Evolutionary conservation across 2,797 vertebrate species (phyloP).

Genomic region (Alectoris magna): DNA sequence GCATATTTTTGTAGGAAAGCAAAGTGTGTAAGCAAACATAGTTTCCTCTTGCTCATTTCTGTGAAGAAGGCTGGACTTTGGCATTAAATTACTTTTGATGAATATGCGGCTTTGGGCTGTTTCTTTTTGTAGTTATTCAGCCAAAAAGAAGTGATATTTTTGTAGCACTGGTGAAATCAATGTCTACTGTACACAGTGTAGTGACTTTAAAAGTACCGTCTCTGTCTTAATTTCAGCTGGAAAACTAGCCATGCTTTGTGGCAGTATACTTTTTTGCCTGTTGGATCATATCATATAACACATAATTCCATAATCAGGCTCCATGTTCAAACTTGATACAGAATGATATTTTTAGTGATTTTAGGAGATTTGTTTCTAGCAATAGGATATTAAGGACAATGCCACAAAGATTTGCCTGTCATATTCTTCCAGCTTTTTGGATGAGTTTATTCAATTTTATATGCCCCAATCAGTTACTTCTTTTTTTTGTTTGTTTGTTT

Average conservation of each 20-base stretch:
- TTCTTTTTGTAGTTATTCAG: background rate
- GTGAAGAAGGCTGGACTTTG: background rate
- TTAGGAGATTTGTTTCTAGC: background rate
- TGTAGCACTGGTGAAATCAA: background rate
- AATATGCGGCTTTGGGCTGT: background rate
- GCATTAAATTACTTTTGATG: background rate
- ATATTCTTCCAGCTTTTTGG: background rate
- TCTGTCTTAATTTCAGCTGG: background rate
- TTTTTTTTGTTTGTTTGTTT: background rate
- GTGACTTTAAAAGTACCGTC: background rate
- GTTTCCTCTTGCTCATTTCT: background rate
- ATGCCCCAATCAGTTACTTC: background rate
- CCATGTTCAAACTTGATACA: background rate
- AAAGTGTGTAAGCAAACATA: background rate
- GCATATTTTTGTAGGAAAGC: background rate
- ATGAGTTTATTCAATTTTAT: background rate
- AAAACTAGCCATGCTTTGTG: background rate
- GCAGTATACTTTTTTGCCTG: background rate
- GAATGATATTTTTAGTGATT: background rate
- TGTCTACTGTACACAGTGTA: background rate
- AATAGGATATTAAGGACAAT: background rate
- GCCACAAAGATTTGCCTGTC: background rate
- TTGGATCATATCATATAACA: background rate
- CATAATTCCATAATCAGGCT: background rate
- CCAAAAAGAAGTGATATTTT: background rate